phyloP scores from a whole-genome alignment of 1,140 invertebrate species.

The Triops longicaudatus region DNA sequence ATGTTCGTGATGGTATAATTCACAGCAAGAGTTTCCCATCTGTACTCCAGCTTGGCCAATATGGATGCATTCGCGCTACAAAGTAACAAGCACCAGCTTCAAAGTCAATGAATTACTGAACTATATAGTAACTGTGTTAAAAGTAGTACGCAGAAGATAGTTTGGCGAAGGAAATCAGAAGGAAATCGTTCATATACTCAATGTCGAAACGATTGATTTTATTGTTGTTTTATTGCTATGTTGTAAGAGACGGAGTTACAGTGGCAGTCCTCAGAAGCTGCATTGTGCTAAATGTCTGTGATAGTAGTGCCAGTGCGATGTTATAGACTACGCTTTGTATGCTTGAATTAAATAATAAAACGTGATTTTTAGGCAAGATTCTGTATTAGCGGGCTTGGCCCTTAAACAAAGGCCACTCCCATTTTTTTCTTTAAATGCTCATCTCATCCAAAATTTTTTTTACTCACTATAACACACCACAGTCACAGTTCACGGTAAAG shows the following conservation, averaged over 20 bases:
- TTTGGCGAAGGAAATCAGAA: too few species aligned
- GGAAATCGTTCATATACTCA: too few species aligned
- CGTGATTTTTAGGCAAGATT: background rate
- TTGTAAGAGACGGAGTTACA: too few species aligned
- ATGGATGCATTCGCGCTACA: conserved; percentile 56
- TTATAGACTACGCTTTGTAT: background rate
- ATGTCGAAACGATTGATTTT: too few species aligned
- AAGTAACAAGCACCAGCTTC: background rate
- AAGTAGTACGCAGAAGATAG: too few species aligned
- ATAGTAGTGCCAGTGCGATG: too few species aligned
- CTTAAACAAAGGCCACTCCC: conserved; percentile 6
- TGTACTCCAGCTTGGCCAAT: conserved; percentile 67
- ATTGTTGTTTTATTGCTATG: too few species aligned
- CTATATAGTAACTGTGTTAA: too few species aligned
- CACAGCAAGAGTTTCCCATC: conserved; percentile 71
- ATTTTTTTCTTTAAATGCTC: background rate
- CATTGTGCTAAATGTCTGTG: too few species aligned
- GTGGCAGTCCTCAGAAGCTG: too few species aligned
- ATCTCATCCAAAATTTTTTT: conserved; percentile 8
- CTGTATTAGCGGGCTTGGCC: conserved; percentile 13
- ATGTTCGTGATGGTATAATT: conserved; percentile 29
- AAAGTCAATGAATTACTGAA: too few species aligned
- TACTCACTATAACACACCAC: background rate
- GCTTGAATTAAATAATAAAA: background rate
- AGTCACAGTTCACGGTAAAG: conserved; percentile 7